These are phyloP conservation scores for Drosophila algonquin DNA, from an alignment of 2,888 invertebrate genomes.

Conservation along the genomic window DNA sequence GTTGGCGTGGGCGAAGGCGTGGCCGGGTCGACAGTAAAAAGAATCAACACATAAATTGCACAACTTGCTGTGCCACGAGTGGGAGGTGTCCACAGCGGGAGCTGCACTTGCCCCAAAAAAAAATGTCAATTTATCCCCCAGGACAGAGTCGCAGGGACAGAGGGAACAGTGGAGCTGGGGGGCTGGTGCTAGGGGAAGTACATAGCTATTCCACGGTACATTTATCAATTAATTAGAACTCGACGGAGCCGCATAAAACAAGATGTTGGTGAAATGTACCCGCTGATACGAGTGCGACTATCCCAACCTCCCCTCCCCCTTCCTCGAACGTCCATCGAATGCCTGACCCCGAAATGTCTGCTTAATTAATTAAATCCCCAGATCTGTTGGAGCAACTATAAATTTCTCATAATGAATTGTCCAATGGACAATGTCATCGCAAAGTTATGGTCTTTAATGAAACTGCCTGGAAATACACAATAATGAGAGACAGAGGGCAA, in stretches of 20 bases:
- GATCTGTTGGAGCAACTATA: conserved; percentile 13
- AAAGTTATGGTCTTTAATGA: not conserved
- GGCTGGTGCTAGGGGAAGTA: not conserved
- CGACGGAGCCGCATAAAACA: conserved; percentile 21
- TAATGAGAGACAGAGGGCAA: not conserved
- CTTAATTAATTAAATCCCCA: conserved; percentile 32
- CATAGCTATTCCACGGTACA: conserved; percentile 1
- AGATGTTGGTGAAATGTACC: conserved; percentile 26
- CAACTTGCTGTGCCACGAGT: conserved; percentile 14
- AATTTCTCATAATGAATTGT: conserved; percentile 12
- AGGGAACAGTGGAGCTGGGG: not conserved
- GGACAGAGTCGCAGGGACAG: not conserved
- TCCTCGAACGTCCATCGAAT: not conserved
- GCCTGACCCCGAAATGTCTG: conserved; percentile 16
- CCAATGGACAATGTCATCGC: conserved; percentile 4
- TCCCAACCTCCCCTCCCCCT: not conserved
- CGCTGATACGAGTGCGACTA: conserved; percentile 4
- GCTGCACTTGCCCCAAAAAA: conserved; percentile 38
- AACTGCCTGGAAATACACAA: not conserved
- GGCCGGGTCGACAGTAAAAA: conserved; percentile 13
- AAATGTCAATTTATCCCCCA: conserved; percentile 4
- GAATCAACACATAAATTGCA: conserved; percentile 34
- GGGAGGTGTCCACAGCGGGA: conserved; percentile 36
- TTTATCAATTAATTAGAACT: conserved; percentile 45
- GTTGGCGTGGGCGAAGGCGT: conserved; percentile 3